Evolutionary conservation across 2,888 invertebrate genomes (phyloP).

Genomic region (Dugesia japonica): DNA sequence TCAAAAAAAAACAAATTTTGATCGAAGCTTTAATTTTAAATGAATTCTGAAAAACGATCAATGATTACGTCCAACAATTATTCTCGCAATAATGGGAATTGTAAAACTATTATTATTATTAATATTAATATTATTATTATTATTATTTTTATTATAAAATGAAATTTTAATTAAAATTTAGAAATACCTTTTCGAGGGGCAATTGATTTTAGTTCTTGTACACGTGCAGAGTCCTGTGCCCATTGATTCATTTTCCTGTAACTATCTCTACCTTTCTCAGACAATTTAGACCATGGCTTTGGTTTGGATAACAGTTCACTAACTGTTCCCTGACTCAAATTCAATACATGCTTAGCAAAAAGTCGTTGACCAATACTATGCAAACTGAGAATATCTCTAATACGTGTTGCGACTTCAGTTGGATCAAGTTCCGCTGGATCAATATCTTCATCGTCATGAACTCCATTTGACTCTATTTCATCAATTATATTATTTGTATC

Average conservation of each 20-base stretch:
- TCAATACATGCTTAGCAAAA: slow-evolving; percentile 93
- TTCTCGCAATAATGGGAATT: no score
- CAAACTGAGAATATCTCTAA: slow-evolving; percentile 76
- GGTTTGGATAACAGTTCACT: slow-evolving; percentile 93
- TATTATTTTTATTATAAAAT: no score
- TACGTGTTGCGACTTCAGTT: slow-evolving; percentile 72
- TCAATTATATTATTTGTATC: slow-evolving; percentile 3
- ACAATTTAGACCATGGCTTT: slow-evolving; percentile 96
- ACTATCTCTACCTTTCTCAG: slow-evolving; percentile 94
- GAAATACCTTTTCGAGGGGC: slow-evolving; percentile 53
- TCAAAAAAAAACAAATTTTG: no score
- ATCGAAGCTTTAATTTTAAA: no score
- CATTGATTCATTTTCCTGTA: slow-evolving; percentile 98
- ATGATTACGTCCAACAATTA: no score
- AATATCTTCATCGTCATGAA: slow-evolving; percentile 8
- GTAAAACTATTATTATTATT: no score
- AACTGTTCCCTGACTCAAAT: slow-evolving; percentile 82
- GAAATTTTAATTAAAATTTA: no score
- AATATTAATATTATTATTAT: no score
- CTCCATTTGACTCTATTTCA: background rate
- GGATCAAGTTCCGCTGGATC: slow-evolving; percentile 59
- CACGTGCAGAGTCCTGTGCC: slow-evolving; percentile 91
- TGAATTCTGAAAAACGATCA: no score
- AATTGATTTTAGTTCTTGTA: slow-evolving; percentile 85
- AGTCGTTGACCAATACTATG: slow-evolving; percentile 95